Base-by-base conservation (phyloP, 2,888 invertebrate species). In the Ophion ventricosus region DNA sequence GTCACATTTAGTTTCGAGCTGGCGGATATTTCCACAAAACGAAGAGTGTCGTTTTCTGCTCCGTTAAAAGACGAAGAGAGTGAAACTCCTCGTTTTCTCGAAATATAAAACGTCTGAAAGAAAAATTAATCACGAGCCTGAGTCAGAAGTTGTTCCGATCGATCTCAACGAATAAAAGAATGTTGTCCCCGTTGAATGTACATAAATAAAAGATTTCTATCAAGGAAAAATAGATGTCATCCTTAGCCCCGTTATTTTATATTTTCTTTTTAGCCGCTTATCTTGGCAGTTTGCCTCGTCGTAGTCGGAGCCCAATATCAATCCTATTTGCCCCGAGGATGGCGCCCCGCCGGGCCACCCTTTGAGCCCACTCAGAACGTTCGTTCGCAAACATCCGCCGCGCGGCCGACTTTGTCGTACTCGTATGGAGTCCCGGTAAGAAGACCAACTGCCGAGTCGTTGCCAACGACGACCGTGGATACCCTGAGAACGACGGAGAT, bases 301-400 rank as follows among this genome's bases (percentile, higher is more conserved):
- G 49, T 74, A 17, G 67, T 76, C n/a, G 35, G 35, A 8, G 82
- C 79, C 2, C 72, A 84, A 61, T 66, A 82, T 56, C 73, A 83
- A 23, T 89, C 87, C n/a, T 90, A 92, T 84, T 87, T 85, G 75
- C 90, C 90, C 57, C 90, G 92, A 69, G 92, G 92, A 70, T 93
- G 92, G 92, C 90, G 92, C 85, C 92, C 92, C 43, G 86, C 87
- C 43, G 92, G 92, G 66, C 90, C 82, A 83, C 84, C 88, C 59
- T 92, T 92, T 85, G 88, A 91, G 83, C 89, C 91, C 25, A 49
- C 74, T 56, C 81, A 82, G 54, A 85, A 85, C 82, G 89, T 88
- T 85, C 88, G 88, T 87, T 86, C 88, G 85, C 87, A 85, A 87
- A 85, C 84, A 78, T 90, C 91, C 87, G 90, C 87, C 35, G 49